phyloP scores from a whole-genome alignment of 2,113 vertebrate genomes.

The Myiopsitta monachus region DNA sequence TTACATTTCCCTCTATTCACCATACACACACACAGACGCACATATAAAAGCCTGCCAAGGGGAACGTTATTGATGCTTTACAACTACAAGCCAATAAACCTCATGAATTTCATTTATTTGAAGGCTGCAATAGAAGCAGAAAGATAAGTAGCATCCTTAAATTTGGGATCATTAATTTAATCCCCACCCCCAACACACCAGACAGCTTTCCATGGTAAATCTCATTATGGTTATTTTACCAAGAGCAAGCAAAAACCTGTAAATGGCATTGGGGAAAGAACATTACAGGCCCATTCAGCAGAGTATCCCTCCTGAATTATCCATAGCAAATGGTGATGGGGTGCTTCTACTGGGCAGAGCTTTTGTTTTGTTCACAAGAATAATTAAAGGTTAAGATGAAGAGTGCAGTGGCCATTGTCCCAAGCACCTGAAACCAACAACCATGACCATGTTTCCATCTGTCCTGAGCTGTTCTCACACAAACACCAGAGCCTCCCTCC shows the following conservation, averaged over 20 bases:
- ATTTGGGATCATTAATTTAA: conserved; percentile 44
- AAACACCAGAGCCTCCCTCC: neutral
- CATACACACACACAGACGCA: neutral
- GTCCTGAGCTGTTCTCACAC: neutral
- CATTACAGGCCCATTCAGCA: neutral
- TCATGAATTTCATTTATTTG: conserved; percentile 55
- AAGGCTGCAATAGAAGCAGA: conserved; percentile 24
- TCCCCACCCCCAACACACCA: neutral
- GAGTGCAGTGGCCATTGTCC: accelerated
- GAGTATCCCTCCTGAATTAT: neutral
- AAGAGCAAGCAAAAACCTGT: neutral
- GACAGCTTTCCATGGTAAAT: neutral
- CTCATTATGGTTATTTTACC: neutral
- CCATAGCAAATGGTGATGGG: neutral
- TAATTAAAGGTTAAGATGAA: neutral
- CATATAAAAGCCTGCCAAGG: conserved; percentile 33
- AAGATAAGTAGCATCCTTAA: conserved; percentile 52
- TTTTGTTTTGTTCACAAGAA: neutral
- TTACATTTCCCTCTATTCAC: conserved; percentile 24
- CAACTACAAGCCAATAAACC: conserved; percentile 54
- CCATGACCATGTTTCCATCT: neutral
- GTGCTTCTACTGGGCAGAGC: neutral
- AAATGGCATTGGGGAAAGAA: neutral
- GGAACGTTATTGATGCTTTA: conserved; percentile 59
- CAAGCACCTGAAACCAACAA: neutral